phyloP scores from a whole-genome alignment of 2,888 invertebrate genomes.

The Eilema sororculum region DNA sequence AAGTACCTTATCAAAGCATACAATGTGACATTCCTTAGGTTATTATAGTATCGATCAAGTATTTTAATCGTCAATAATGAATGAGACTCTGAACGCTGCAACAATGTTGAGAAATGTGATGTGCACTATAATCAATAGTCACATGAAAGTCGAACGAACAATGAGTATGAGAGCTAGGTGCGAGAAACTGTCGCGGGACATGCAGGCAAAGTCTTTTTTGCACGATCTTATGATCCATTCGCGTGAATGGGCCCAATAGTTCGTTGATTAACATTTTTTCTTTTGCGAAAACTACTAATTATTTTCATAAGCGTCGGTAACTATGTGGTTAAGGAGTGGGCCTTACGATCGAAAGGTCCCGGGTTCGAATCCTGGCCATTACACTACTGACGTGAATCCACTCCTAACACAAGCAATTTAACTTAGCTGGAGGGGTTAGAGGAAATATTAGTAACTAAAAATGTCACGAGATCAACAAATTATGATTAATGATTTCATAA shows the following conservation, averaged over 20 bases:
- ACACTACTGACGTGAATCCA: too few relatives aligned
- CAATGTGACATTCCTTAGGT: neutral
- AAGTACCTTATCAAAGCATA: neutral
- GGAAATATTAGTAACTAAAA: too few relatives aligned
- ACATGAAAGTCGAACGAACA: conserved; percentile 77
- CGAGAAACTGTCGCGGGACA: conserved; percentile 71
- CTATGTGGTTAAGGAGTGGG: too few relatives aligned
- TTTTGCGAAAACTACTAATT: conserved; percentile 26
- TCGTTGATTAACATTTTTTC: conserved; percentile 43
- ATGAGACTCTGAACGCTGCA: conserved; percentile 51
- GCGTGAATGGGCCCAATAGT: conserved; percentile 38
- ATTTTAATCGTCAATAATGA: conserved; percentile 64
- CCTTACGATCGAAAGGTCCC: too few relatives aligned
- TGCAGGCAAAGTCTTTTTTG: conserved; percentile 61
- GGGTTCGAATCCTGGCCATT: too few relatives aligned
- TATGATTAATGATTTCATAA: neutral
- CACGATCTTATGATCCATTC: conserved; percentile 55
- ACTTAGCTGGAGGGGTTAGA: too few relatives aligned
- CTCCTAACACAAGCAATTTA: too few relatives aligned
- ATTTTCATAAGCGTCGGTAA: conserved; percentile 12
- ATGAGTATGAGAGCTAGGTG: conserved; percentile 73
- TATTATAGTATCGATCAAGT: conserved; percentile 13
- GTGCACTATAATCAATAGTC: conserved; percentile 71
- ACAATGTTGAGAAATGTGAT: conserved; percentile 82
- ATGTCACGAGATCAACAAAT: neutral